Base-by-base conservation (phyloP, 2,797 vertebrate genomes). In the Merluccius polli region DNA sequence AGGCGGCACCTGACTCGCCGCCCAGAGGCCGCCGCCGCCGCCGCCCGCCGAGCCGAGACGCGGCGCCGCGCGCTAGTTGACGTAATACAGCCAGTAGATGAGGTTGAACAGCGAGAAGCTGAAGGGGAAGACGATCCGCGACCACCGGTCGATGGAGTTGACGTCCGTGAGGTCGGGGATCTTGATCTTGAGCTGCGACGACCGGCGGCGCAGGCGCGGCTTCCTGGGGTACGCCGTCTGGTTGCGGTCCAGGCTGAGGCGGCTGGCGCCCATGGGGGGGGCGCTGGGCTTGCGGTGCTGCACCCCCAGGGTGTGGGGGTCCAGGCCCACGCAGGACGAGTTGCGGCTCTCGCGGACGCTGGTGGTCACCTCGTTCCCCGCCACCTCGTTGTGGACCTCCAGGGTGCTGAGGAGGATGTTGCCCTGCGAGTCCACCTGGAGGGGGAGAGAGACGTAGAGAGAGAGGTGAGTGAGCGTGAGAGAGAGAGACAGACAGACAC, bases 11-110 rank as follows among this genome's bases (percentile, higher is more conserved):
- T 21, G 18, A 16, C 44, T 52, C 44, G 44, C 15, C 3, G n/a
- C n/a, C n/a, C n/a, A n/a, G n/a, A n/a, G n/a, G n/a, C n/a, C n/a
- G n/a, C n/a, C n/a, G n/a, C n/a, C n/a, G n/a, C n/a, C n/a, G n/a
- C n/a, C n/a, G n/a, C n/a, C n/a, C n/a, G n/a, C n/a, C n/a, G n/a
- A n/a, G n/a, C n/a, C n/a, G n/a, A n/a, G 87, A 12, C 27, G 78
- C 71, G 13, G 88, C 88, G 63, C 15, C 30, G 75, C 73, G 89
- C 86, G 80, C 96, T 95, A 99, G 92, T 99, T 98, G 92, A 98
- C 95, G 76, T 99, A 99, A 89, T 99, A 99, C 84, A 99, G 95
- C 97, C 98, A 99, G 92, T 99, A 99, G 92, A 99, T 97, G 83
- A 98, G 79, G 92, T 99, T 99, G 92, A 99, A 99, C 87, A 99